Evolutionary conservation across 2,797 vertebrate species (phyloP).

Genomic region (Phaenicophaeus curvirostris): DNA sequence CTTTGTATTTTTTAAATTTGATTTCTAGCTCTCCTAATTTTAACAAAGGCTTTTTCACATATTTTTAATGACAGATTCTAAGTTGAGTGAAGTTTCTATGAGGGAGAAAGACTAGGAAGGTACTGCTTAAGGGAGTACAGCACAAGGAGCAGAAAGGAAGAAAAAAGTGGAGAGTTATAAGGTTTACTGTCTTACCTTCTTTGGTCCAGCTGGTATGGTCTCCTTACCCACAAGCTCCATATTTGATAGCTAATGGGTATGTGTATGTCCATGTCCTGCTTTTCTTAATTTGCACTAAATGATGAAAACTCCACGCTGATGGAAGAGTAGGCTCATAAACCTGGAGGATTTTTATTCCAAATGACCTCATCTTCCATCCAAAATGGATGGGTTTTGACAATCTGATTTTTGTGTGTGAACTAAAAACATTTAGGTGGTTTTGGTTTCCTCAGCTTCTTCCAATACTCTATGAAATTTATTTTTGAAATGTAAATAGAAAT

Average conservation of each 20-base stretch:
- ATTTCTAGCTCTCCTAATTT: background rate
- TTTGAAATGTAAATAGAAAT: background rate
- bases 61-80: background rate
- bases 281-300: background rate
- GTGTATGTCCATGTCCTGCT: background rate
- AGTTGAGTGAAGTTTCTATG: background rate
- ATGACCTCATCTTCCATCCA: background rate
- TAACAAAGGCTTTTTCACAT: background rate
- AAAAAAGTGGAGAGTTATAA: background rate
- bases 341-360: background rate
- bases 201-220: background rate
- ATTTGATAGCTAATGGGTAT: background rate
- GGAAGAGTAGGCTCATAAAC: background rate
- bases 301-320: background rate
- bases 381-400: background rate
- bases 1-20: background rate
- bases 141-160: background rate
- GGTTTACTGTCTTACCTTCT: background rate
- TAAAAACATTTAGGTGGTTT: background rate
- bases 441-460: background rate
- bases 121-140: background rate
- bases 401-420: background rate
- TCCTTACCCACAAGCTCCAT: background rate
- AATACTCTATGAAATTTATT: background rate
- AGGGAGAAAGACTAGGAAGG: background rate